Evolutionary conservation across 2,888 invertebrate genomes (phyloP).

Genomic region (Syritta pipiens): DNA sequence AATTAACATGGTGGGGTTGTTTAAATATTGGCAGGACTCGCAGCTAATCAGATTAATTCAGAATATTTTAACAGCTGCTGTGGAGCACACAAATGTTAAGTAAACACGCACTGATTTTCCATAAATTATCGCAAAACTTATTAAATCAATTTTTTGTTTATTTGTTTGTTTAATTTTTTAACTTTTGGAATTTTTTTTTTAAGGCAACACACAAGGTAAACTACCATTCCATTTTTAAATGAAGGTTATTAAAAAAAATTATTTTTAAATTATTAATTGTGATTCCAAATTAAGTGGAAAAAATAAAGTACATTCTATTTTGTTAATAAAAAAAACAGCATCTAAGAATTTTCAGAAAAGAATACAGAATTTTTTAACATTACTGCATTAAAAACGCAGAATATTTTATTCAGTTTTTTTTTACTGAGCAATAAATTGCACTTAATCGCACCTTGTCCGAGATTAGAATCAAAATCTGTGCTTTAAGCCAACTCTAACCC

Average conservation of each 20-base stretch:
- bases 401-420: neutral
- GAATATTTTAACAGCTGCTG: conserved; percentile 64
- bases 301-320: too few relatives aligned
- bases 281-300: too few relatives aligned
- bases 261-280: too few relatives aligned
- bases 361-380: too few relatives aligned
- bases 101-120: conserved; percentile 46
- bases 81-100: conserved; percentile 41
- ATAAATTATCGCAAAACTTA: conserved; percentile 26
- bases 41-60: conserved; percentile 67
- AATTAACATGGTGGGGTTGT: conserved; percentile 59
- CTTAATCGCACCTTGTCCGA: neutral
- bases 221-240: too few relatives aligned
- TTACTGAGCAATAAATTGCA: neutral
- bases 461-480: conserved; percentile 34
- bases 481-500: conserved; percentile 10
- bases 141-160: neutral
- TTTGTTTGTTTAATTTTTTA: too few relatives aligned
- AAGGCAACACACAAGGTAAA: too few relatives aligned
- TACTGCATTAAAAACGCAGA: too few relatives aligned
- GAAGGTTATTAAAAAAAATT: too few relatives aligned
- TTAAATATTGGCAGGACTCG: conserved; percentile 47
- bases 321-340: too few relatives aligned
- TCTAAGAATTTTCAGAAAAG: too few relatives aligned
- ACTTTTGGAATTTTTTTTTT: too few relatives aligned